phyloP scores from a whole-genome alignment of 2,113 vertebrate genomes.

The Petaurus breviceps region DNA sequence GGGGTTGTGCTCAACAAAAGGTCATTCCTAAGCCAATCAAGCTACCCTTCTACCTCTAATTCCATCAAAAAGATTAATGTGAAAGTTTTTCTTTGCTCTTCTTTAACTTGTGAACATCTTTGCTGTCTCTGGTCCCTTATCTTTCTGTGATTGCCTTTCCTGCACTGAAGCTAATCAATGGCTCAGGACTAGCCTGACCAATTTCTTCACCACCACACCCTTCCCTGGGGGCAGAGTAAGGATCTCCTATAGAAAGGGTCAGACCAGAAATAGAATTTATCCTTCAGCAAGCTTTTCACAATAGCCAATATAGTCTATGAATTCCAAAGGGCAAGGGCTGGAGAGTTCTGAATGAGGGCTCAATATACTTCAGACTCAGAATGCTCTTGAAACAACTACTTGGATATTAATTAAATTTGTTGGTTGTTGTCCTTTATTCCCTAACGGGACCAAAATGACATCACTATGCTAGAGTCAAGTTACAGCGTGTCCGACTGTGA shows the following conservation, averaged over 20 bases:
- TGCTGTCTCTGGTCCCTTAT: not conserved
- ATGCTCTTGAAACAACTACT: not conserved
- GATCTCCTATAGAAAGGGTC: not conserved
- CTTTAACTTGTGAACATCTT: not conserved
- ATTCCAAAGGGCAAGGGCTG: not conserved
- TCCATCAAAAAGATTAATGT: not conserved
- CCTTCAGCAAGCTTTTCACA: not conserved
- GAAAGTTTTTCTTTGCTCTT: not conserved
- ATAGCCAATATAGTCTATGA: not conserved
- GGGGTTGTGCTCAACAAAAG: too few relatives aligned
- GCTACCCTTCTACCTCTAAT: not conserved
- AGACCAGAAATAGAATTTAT: not conserved
- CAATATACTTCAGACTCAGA: not conserved
- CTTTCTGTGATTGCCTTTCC: not conserved
- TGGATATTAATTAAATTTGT: not conserved
- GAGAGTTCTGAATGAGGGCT: not conserved
- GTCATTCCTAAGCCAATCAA: not conserved
- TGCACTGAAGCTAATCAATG: not conserved
- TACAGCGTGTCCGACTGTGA: too few relatives aligned
- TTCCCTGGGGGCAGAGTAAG: not conserved
- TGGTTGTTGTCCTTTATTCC: too few relatives aligned
- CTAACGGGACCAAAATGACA: too few relatives aligned
- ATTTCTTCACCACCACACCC: not conserved
- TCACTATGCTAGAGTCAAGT: too few relatives aligned
- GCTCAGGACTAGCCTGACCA: not conserved